Percentiles rank a stretch among this genome's conserved stretches.
Evolutionary conservation across 2,888 invertebrate genomes (phyloP).

Genomic region (Hesperia comma): DNA sequence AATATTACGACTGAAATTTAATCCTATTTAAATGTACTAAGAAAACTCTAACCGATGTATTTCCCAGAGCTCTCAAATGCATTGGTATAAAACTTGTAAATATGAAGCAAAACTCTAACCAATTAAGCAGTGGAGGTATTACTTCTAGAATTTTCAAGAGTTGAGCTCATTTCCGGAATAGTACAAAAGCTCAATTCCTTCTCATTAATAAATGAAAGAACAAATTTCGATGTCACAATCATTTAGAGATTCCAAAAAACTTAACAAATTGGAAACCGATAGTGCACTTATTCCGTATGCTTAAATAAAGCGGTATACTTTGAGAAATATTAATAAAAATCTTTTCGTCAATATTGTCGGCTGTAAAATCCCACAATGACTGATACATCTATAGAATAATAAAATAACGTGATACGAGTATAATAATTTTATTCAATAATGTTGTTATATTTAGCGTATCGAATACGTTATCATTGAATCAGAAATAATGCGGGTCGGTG

Average conservation of each 20-base stretch:
- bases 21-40: constrained; percentile 22
- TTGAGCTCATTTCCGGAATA: constrained; percentile 51
- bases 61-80: constrained; percentile 38
- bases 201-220: constrained; percentile 57
- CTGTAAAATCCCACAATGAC: no score
- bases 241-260: no score
- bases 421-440: no score
- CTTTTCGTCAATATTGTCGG: no score
- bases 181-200: constrained; percentile 67
- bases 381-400: no score
- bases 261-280: constrained; percentile 14
- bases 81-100: constrained; percentile 73
- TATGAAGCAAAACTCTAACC: constrained; percentile 71
- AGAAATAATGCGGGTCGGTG: no score
- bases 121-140: constrained; percentile 70
- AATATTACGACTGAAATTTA: constrained; percentile 21
- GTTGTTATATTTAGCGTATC: no score
- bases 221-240: background rate
- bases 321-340: no score
- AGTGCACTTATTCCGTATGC: background rate
- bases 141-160: constrained; percentile 63
- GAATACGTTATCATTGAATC: no score
- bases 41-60: constrained; percentile 21
- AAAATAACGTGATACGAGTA: no score
- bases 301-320: no score